A percentile compares a stretch with the other conserved stretches of the same genome.
Conservation (phyloP, 2,888 invertebrate genomes). For the Diaprepes abbreviatus region DNA sequence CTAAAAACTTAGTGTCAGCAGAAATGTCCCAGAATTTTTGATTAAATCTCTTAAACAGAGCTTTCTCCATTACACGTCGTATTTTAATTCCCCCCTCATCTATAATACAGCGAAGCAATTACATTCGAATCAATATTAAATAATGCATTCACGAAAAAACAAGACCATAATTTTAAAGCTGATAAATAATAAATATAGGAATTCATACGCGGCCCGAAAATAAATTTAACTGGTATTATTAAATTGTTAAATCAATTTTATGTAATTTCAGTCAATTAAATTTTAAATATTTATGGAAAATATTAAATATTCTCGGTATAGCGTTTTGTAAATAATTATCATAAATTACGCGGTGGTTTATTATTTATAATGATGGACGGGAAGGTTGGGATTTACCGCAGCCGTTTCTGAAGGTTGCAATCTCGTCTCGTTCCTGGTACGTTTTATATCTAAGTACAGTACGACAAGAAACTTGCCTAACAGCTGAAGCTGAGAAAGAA, state of each 20-base stretch:
- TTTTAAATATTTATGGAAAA: constrained; percentile 15
- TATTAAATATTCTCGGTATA: constrained; percentile 9
- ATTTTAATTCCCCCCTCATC: neutral
- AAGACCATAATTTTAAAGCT: constrained; percentile 1
- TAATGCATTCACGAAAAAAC: neutral
- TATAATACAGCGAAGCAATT: neutral
- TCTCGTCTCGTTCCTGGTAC: too few species aligned
- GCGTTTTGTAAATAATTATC: constrained; percentile 11
- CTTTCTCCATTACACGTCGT: neutral
- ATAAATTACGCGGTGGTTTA: neutral
- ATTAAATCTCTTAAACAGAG: too few species aligned
- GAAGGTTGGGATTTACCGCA: too few species aligned
- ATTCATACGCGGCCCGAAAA: neutral
- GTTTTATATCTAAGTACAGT: too few species aligned
- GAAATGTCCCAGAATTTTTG: too few species aligned
- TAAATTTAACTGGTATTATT: constrained; percentile 9
- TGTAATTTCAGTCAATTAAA: constrained; percentile 21
- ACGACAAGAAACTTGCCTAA: too few species aligned
- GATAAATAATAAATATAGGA: neutral
- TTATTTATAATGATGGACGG: too few species aligned
- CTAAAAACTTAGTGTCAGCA: too few species aligned
- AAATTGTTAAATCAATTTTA: constrained; percentile 22
- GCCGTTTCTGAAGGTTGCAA: too few species aligned
- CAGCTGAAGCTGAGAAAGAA: too few species aligned
- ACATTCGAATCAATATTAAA: constrained; percentile 4